phyloP scores from a whole-genome alignment of 1,140 invertebrate genomes.

The Chlorops oryzae region DNA sequence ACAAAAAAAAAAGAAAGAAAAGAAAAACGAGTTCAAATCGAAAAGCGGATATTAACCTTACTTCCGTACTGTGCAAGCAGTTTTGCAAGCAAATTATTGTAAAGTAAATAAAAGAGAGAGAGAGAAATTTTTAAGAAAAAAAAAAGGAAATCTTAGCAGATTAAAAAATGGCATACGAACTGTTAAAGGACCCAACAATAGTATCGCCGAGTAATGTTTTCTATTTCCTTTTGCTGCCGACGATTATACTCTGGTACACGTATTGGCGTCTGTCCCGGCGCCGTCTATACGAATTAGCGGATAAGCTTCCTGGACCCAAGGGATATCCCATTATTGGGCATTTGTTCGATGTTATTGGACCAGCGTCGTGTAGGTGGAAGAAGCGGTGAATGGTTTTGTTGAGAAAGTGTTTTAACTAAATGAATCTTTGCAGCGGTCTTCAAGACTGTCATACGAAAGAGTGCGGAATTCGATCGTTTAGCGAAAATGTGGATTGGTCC shows the following conservation, averaged over 20 bases:
- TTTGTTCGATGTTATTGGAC: constrained; percentile 62
- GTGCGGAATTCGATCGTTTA: constrained; percentile 54
- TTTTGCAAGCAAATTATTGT: too few relatives aligned
- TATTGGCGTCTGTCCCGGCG: constrained; percentile 67
- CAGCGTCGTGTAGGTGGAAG: constrained; percentile 48
- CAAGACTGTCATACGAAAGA: constrained; percentile 54
- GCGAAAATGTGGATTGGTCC: constrained; percentile 69
- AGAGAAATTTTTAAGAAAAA: too few relatives aligned
- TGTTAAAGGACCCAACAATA: constrained; percentile 33
- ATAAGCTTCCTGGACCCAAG: constrained; percentile 61
- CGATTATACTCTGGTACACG: constrained; percentile 60
- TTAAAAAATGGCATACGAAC: constrained; percentile 34
- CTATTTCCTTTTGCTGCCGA: constrained; percentile 62
- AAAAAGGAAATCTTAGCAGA: too few relatives aligned
- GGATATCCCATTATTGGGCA: constrained; percentile 66
- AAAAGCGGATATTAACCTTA: too few relatives aligned
- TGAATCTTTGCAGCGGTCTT: constrained; percentile 58
- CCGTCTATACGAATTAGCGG: constrained; percentile 63
- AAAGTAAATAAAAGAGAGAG: too few relatives aligned
- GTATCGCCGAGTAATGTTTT: constrained; percentile 57
- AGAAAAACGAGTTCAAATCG: too few relatives aligned
- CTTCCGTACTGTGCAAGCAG: too few relatives aligned
- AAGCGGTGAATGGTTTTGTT: background rate
- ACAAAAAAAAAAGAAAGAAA: background rate
- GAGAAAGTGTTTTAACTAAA: background rate